Conservation (phyloP, 2,113 vertebrate species). For the Tachysurus vachellii region DNA sequence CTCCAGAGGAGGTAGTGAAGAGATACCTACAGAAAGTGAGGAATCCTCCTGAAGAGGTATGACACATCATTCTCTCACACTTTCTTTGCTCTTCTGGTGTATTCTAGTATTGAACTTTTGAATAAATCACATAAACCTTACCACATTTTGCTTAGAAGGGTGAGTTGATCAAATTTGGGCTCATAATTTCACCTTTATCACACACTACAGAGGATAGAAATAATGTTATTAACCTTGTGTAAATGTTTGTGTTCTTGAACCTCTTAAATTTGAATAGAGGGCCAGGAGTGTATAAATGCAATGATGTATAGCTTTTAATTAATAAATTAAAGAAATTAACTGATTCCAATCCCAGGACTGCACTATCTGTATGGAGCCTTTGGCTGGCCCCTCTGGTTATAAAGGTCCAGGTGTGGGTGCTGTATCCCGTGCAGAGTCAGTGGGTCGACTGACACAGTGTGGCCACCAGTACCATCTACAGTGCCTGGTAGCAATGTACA, state of each 20-base stretch:
- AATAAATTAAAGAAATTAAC: not conserved
- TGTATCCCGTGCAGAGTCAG: conserved; percentile 78
- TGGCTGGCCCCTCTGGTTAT: conserved; percentile 86
- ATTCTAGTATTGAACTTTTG: not conserved
- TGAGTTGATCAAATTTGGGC: not conserved
- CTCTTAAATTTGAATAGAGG: not conserved
- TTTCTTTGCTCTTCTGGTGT: not conserved
- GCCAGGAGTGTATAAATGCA: not conserved
- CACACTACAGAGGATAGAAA: not conserved
- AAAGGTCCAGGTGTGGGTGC: conserved; percentile 80
- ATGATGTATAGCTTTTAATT: not conserved
- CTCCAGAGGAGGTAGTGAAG: conserved; percentile 89
- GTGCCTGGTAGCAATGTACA: conserved; percentile 96
- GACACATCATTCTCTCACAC: not conserved
- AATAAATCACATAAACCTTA: not conserved
- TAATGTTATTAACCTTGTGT: not conserved
- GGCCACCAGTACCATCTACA: conserved; percentile 90
- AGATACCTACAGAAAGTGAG: conserved; percentile 91
- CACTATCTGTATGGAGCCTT: conserved; percentile 92
- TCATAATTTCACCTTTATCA: not conserved
- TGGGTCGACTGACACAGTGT: conserved; percentile 85
- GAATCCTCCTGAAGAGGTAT: conserved; percentile 86
- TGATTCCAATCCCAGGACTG: conserved; percentile 76
- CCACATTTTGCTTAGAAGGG: not conserved
- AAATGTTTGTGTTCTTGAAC: not conserved